A percentile compares a stretch with the other conserved stretches of the same genome.
These are phyloP conservation scores for Heliconius ethilla DNA, from an alignment of 2,888 invertebrate species.

Conservation along the genomic window DNA sequence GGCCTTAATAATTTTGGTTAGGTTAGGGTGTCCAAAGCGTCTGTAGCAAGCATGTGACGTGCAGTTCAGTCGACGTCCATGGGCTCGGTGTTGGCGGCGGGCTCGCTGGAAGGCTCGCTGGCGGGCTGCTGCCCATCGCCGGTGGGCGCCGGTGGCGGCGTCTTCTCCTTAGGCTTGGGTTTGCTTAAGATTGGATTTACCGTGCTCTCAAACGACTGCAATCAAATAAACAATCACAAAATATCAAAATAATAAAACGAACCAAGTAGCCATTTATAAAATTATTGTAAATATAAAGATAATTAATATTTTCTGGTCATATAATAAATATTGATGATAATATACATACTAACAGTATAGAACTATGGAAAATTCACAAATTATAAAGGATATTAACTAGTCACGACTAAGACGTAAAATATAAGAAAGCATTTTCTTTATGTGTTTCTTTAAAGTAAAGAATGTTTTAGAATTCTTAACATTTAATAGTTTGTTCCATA, in stretches of 20 bases:
- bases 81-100: conserved; percentile 60
- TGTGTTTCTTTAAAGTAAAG: too few relatives aligned
- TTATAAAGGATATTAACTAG: too few relatives aligned
- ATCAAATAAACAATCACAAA: background rate
- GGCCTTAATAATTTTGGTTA: conserved; percentile 9
- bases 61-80: conserved; percentile 76
- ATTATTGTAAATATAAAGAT: background rate
- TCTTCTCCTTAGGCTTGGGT: conserved; percentile 91
- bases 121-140: conserved; percentile 49
- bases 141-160: conserved; percentile 67
- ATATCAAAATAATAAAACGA: background rate
- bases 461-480: too few relatives aligned
- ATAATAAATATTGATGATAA: background rate
- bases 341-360: too few relatives aligned
- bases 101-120: conserved; percentile 42
- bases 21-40: conserved; percentile 20
- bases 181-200: conserved; percentile 92
- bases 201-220: conserved; percentile 81
- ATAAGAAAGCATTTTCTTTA: too few relatives aligned
- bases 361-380: too few relatives aligned
- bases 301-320: background rate
- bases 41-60: background rate
- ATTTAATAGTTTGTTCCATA: too few relatives aligned
- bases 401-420: too few relatives aligned
- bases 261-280: too few relatives aligned